Conservation (phyloP, 2,113 vertebrate genomes). For the Toxotes jaculatrix region DNA sequence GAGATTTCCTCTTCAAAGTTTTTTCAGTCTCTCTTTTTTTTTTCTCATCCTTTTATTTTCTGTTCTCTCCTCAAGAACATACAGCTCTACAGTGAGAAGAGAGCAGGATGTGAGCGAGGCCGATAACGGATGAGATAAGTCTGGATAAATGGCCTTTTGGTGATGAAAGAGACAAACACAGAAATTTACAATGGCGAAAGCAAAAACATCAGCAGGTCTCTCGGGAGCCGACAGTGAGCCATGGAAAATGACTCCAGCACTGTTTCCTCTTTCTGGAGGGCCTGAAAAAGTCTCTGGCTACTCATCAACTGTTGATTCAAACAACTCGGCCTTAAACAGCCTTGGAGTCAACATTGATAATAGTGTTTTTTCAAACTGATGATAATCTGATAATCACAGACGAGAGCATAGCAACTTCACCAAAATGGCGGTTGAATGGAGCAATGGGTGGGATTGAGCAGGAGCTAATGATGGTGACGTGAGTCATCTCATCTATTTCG, state of each 20-base stretch:
- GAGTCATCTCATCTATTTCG: no score
- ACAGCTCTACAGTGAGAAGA: no score
- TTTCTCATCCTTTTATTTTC: no score
- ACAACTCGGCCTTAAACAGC: conserved; percentile 26
- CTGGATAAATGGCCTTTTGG: conserved; percentile 14
- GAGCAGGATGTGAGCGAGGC: not conserved
- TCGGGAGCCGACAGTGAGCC: conserved; percentile 8
- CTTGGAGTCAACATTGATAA: not conserved
- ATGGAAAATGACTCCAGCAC: conserved; percentile 33
- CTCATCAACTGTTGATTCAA: conserved; percentile 32
- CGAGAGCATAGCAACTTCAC: not conserved
- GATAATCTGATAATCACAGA: not conserved
- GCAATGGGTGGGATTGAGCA: no score
- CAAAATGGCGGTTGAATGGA: no score
- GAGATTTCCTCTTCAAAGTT: no score
- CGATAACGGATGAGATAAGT: conserved; percentile 29
- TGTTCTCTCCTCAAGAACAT: no score
- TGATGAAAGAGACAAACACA: conserved; percentile 24
- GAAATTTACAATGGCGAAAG: no score
- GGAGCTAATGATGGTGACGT: not conserved
- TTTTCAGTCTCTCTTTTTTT: no score
- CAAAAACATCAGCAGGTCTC: conserved; percentile 6
- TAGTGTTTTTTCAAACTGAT: not conserved
- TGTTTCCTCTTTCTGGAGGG: conserved; percentile 30
- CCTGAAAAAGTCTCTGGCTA: conserved; percentile 25